Conservation (phyloP, 2,113 vertebrate species). For the Acrocephalus arundinaceus region DNA sequence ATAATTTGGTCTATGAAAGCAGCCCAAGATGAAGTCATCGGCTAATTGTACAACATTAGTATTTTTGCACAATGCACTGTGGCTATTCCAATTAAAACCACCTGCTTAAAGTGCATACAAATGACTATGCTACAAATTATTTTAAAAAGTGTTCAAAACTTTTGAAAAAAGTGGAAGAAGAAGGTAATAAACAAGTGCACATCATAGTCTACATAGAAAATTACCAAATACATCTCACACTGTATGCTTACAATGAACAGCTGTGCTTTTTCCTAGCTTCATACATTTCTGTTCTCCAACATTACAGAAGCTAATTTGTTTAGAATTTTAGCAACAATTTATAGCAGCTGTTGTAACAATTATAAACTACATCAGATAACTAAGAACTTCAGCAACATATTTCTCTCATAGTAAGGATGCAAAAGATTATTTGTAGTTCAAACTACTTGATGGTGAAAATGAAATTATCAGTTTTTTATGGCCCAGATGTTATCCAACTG, state of each 20-base stretch:
- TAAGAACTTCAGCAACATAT: not conserved
- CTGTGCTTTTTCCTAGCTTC: not conserved
- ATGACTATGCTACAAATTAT: not conserved
- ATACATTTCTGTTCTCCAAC: not conserved
- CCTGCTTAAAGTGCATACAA: not conserved
- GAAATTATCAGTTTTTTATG: not conserved
- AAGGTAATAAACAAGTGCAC: not conserved
- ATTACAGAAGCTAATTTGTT: not conserved
- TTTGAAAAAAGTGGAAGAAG: not conserved
- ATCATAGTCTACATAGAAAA: not conserved
- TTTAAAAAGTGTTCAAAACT: not conserved
- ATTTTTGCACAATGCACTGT: not conserved
- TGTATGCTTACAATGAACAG: not conserved
- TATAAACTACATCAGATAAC: not conserved
- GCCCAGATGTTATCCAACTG: not conserved
- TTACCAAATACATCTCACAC: not conserved
- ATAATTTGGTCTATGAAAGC: not conserved
- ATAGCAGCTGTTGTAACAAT: conserved; percentile 1
- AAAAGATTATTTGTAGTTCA: not conserved
- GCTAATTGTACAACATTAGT: not conserved
- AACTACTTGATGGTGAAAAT: not conserved
- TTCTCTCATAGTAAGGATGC: not conserved
- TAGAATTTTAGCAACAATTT: conserved; percentile 30
- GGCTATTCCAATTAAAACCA: not conserved
- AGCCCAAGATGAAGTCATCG: not conserved